Conservation (phyloP, 2,113 vertebrate genomes). For the Silurus asotus region DNA sequence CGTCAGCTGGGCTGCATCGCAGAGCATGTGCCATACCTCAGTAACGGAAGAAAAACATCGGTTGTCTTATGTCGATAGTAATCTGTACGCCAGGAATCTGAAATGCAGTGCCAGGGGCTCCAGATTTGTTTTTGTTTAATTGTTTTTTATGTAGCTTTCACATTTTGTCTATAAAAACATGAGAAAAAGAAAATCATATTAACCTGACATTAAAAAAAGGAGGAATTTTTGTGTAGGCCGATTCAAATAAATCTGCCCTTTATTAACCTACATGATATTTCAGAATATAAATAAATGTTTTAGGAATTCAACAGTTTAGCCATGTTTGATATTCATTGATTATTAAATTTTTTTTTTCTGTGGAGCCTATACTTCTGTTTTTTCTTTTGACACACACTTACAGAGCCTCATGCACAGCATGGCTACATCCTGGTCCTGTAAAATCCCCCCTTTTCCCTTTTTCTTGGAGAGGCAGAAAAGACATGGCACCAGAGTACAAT, state of each 20-base stretch:
- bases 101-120: background rate
- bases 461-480: conserved; percentile 76
- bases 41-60: conserved; percentile 28
- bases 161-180: background rate
- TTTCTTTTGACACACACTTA: conserved; percentile 51
- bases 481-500: conserved; percentile 54
- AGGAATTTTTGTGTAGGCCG: background rate
- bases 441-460: conserved; percentile 56
- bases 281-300: background rate
- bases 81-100: background rate
- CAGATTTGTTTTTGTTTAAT: background rate
- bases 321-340: background rate
- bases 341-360: background rate
- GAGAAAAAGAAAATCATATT: background rate
- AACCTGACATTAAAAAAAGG: background rate
- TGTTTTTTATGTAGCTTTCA: background rate
- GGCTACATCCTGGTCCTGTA: background rate
- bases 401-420: conserved; percentile 50
- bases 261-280: background rate
- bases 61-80: conserved; percentile 14
- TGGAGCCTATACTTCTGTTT: background rate
- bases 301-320: background rate
- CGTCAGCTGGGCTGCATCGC: conserved; percentile 44
- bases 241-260: background rate
- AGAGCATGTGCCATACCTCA: conserved; percentile 13